Evolutionary conservation across 2,113 vertebrate species (phyloP).

Genomic region (Osmerus eperlanus): DNA sequence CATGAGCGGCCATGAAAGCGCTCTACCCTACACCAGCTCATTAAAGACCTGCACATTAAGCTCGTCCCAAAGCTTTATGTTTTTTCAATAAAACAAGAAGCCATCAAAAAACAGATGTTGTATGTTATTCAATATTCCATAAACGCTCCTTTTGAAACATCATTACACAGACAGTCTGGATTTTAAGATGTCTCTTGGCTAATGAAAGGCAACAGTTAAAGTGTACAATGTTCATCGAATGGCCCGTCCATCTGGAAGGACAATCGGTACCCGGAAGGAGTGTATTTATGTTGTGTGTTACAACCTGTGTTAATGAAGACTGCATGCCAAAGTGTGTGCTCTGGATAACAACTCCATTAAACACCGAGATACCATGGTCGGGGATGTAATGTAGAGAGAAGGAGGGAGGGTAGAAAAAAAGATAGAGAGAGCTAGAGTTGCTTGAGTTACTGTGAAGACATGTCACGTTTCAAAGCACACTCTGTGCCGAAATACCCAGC

Average conservation of each 20-base stretch:
- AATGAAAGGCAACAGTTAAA: slow-evolving; percentile 66
- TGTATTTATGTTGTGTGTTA: slow-evolving; percentile 60
- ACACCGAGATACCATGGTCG: slow-evolving; percentile 29
- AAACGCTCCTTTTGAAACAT: slow-evolving; percentile 62
- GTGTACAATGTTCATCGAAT: slow-evolving; percentile 59
- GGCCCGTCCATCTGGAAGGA: slow-evolving; percentile 61
- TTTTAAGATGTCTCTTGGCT: slow-evolving; percentile 47
- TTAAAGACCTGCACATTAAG: slow-evolving; percentile 70
- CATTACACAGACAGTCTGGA: slow-evolving; percentile 53
- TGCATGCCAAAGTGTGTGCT: slow-evolving; percentile 47
- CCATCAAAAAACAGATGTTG: slow-evolving; percentile 71
- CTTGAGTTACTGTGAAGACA: slow-evolving; percentile 63
- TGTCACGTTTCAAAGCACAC: slow-evolving; percentile 64
- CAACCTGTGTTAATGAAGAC: slow-evolving; percentile 66
- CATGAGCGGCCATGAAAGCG: slow-evolving; percentile 62
- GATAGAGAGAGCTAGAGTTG: slow-evolving; percentile 5
- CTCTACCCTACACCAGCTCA: slow-evolving; percentile 63
- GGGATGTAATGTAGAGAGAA: not conserved
- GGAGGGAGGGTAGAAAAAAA: not conserved
- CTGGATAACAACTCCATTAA: slow-evolving; percentile 61
- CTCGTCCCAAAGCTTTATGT: slow-evolving; percentile 60
- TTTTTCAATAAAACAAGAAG: slow-evolving; percentile 67
- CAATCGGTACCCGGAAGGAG: slow-evolving; percentile 61
- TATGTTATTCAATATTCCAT: slow-evolving; percentile 65
- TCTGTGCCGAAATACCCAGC: slow-evolving; percentile 60